Evolutionary conservation across 2,888 invertebrate species (phyloP).

Genomic region (Matsumyia berberina): DNA sequence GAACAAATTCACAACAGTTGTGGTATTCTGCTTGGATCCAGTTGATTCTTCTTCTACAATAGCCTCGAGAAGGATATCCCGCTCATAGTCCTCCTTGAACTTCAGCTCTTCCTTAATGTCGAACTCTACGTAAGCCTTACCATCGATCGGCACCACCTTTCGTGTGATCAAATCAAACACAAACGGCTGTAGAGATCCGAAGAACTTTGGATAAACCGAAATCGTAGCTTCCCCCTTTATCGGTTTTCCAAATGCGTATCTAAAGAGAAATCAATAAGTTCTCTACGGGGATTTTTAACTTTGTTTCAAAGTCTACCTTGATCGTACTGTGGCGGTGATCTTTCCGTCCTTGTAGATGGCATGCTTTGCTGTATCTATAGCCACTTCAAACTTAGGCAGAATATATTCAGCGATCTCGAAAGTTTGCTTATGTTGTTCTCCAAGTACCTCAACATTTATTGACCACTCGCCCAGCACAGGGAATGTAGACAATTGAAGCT

Average conservation of each 20-base stretch:
- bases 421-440: constrained; percentile 82
- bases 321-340: constrained; percentile 89
- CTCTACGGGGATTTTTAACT: too few relatives aligned
- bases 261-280: constrained; percentile 47
- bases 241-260: constrained; percentile 88
- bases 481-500: constrained; percentile 89
- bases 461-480: constrained; percentile 96
- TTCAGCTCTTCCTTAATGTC: constrained; percentile 92
- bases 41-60: constrained; percentile 96
- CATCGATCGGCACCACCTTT: constrained; percentile 89
- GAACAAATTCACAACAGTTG: constrained; percentile 91
- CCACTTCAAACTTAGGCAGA: constrained; percentile 96
- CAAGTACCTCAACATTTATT: constrained; percentile 89
- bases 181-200: constrained; percentile 85
- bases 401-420: constrained; percentile 94
- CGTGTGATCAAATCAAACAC: constrained; percentile 86
- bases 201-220: constrained; percentile 91
- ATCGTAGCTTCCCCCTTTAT: constrained; percentile 95
- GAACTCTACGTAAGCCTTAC: constrained; percentile 89
- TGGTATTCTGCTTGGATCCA: constrained; percentile 91
- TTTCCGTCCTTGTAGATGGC: constrained; percentile 93
- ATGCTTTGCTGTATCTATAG: constrained; percentile 92
- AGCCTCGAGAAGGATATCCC: constrained; percentile 94
- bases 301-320: constrained; percentile 78
- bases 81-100: constrained; percentile 90